phyloP scores from a whole-genome alignment of 1,140 invertebrate genomes.

The Lasaia peninsularis region DNA sequence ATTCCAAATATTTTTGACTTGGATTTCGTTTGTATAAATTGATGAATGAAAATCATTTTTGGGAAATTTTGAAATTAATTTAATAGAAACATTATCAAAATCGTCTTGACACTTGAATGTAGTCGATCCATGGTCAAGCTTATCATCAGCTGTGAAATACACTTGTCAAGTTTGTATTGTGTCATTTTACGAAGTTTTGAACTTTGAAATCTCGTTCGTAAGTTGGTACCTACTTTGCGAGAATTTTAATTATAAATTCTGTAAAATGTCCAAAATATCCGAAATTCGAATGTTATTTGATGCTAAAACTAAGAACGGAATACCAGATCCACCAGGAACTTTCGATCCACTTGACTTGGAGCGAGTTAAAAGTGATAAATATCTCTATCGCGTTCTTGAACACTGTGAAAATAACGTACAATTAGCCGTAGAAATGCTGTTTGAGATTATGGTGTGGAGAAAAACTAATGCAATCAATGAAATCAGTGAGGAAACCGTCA shows the following conservation, averaged over 20 bases:
- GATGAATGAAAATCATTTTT: too few species aligned
- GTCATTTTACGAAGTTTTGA: not conserved
- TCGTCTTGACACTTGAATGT: too few species aligned
- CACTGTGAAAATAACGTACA: conserved; percentile 39
- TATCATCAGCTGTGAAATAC: too few species aligned
- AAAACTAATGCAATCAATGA: conserved; percentile 35
- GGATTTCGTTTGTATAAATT: too few species aligned
- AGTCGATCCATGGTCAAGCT: too few species aligned
- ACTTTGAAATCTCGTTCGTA: not conserved
- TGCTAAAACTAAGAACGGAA: conserved; percentile 33
- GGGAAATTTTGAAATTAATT: too few species aligned
- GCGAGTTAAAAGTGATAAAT: conserved; percentile 40
- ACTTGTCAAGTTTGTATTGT: not conserved
- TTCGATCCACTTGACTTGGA: conserved; percentile 40
- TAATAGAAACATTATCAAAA: too few species aligned
- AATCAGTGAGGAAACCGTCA: conserved; percentile 33
- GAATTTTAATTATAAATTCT: conserved; percentile 10
- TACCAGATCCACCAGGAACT: conserved; percentile 29
- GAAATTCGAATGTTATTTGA: conserved; percentile 39
- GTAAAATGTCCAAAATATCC: conserved; percentile 33
- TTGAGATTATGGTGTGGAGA: conserved; percentile 40
- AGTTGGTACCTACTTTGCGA: not conserved
- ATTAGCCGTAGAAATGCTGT: conserved; percentile 38
- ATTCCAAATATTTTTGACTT: too few species aligned
- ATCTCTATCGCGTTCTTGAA: conserved; percentile 39